A percentile compares a stretch with the other conserved stretches of the same genome.
These are phyloP conservation scores for Nettapus auritus DNA, from an alignment of 2,113 vertebrate species.

Conservation along the genomic window DNA sequence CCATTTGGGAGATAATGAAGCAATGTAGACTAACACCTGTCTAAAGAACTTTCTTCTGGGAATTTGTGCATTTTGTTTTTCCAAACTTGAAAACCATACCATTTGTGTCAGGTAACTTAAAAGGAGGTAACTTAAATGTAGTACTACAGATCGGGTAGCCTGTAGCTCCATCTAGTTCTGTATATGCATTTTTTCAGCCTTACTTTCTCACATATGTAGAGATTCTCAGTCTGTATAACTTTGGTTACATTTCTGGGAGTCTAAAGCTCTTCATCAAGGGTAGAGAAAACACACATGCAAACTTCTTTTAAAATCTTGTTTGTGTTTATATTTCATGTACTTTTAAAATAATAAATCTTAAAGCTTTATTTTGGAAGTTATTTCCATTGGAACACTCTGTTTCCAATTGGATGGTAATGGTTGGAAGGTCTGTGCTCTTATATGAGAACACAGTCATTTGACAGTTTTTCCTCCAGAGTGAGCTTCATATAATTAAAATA, in stretches of 20 bases:
- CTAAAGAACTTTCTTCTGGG: neutral
- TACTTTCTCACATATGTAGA: neutral
- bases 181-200: accelerated
- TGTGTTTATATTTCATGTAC: neutral
- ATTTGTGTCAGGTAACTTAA: neutral
- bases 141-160: neutral
- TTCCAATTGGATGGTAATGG: neutral
- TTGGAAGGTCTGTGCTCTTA: neutral
- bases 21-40: neutral
- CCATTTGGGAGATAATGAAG: neutral
- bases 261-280: neutral
- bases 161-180: neutral
- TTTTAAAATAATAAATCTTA: neutral
- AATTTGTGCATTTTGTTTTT: neutral
- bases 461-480: neutral
- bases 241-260: neutral
- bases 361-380: neutral
- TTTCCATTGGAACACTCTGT: neutral
- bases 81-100: neutral
- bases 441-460: neutral
- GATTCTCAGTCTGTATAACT: neutral
- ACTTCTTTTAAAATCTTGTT: neutral
- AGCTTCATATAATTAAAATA: neutral
- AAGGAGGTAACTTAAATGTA: neutral
- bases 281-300: neutral